Evolutionary conservation across 2,888 invertebrate species (phyloP).

Genomic region (Ormia ochracea): DNA sequence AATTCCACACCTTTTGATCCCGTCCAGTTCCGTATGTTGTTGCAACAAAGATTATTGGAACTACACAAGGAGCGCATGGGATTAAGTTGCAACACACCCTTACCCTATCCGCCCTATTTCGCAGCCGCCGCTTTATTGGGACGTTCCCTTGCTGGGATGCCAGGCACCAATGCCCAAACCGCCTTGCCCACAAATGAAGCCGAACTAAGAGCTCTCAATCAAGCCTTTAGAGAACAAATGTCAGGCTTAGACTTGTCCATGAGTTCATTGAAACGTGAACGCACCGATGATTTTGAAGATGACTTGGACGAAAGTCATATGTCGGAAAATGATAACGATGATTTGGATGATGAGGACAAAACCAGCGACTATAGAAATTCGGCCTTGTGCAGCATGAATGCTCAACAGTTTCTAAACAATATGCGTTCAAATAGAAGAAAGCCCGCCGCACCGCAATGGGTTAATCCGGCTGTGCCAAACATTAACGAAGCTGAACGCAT

Average conservation of each 20-base stretch:
- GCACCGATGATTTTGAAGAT: conserved; percentile 77
- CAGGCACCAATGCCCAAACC: conserved; percentile 86
- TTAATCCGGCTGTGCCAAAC: conserved; percentile 83
- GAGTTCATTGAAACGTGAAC: conserved; percentile 86
- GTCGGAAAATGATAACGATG: conserved; percentile 73
- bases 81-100: conserved; percentile 83
- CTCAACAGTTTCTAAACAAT: conserved; percentile 53
- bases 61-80: conserved; percentile 91
- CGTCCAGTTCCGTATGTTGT: conserved; percentile 90
- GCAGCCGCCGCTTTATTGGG: conserved; percentile 82
- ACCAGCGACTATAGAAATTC: conserved; percentile 61
- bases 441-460: conserved; percentile 98
- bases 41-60: conserved; percentile 92
- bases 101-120: conserved; percentile 89
- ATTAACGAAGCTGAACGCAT: conserved; percentile 81
- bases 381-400: conserved; percentile 41
- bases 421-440: conserved; percentile 81
- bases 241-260: conserved; percentile 92
- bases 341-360: conserved; percentile 70
- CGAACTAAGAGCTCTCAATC: conserved; percentile 79
- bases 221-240: conserved; percentile 86
- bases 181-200: conserved; percentile 81
- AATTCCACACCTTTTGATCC: conserved; percentile 90
- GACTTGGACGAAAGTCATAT: conserved; percentile 83
- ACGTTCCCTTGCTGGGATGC: conserved; percentile 81